phyloP scores from a whole-genome alignment of 2,113 vertebrate species.

The Ranitomeya variabilis region DNA sequence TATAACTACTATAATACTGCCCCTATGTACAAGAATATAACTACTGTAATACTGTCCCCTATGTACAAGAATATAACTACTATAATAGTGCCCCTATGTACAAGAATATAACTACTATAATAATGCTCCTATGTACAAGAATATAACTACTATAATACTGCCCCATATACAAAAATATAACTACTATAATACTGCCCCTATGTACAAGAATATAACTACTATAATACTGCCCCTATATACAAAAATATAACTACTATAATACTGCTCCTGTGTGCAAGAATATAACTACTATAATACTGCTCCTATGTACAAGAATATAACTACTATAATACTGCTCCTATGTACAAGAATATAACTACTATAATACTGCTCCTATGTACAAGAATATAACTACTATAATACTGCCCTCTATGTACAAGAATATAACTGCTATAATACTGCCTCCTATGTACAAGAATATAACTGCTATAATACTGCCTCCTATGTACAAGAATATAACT shows the following conservation, averaged over 20 bases:
- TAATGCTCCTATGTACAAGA: too few species aligned
- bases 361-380: not conserved
- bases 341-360: not conserved
- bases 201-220: too few species aligned
- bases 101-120: not conserved
- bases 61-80: too few species aligned
- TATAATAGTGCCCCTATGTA: not conserved
- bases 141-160: too few species aligned
- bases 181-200: not conserved
- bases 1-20: not conserved
- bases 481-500: not conserved
- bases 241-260: not conserved
- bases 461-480: not conserved
- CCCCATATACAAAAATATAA: not conserved
- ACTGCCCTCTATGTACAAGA: not conserved
- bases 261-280: too few species aligned
- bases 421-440: not conserved
- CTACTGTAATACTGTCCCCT: not conserved
- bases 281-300: too few species aligned
- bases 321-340: not conserved
- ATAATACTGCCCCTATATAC: not conserved
- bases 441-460: not conserved
- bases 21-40: not conserved
- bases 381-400: not conserved
- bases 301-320: not conserved